phyloP scores from a whole-genome alignment of 2,113 vertebrate genomes.

The Numida meleagris region DNA sequence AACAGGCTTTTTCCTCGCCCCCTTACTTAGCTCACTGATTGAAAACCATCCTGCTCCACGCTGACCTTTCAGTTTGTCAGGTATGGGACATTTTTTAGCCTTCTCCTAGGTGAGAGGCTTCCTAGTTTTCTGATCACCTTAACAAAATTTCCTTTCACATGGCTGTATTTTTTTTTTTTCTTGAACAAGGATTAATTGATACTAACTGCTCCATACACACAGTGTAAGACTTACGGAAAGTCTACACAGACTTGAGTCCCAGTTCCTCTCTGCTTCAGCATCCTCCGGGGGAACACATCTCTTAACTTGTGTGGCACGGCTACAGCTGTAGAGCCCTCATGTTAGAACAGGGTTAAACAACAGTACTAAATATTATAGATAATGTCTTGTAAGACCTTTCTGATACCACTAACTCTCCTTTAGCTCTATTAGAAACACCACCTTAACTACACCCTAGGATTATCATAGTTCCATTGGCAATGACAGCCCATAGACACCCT shows the following conservation, averaged over 20 bases:
- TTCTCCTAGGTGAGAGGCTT: background rate
- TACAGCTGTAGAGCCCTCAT: background rate
- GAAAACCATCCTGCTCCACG: background rate
- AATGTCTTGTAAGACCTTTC: background rate
- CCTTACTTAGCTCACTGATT: background rate
- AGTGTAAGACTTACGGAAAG: background rate
- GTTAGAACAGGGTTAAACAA: background rate
- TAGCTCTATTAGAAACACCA: background rate
- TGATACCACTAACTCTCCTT: background rate
- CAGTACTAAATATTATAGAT: background rate
- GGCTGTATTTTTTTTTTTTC: background rate
- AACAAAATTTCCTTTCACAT: background rate
- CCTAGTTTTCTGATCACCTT: background rate
- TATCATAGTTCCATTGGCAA: background rate
- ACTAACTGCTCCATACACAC: background rate
- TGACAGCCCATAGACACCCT: background rate
- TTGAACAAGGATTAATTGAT: rapidly evolving
- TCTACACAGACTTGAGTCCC: background rate
- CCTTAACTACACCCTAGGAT: background rate
- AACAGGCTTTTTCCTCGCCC: background rate
- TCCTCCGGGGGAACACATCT: background rate
- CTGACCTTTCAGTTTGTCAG: background rate
- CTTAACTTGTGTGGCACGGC: rapidly evolving
- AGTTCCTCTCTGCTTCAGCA: background rate
- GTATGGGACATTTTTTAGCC: background rate